phyloP scores from a whole-genome alignment of 2,797 vertebrate genomes.

The Alfaro cultratus region DNA sequence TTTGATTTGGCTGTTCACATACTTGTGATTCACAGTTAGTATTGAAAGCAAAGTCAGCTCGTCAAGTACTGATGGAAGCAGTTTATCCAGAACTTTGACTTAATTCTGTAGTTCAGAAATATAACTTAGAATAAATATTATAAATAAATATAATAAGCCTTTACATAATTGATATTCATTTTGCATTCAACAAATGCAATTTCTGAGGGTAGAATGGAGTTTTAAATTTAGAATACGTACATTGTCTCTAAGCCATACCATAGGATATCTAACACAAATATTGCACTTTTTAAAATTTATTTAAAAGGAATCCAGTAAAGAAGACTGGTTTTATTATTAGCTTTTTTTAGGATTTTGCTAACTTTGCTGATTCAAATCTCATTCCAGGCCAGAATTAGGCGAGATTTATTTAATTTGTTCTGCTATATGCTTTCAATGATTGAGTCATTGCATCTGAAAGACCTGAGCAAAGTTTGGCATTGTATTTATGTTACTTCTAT shows the following conservation, averaged over 20 bases:
- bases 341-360: neutral
- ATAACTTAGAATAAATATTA: neutral
- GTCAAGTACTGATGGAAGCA: constrained; percentile 21
- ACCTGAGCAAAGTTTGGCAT: constrained; percentile 26
- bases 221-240: constrained; percentile 30
- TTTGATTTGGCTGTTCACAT: constrained; percentile 18
- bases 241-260: constrained; percentile 38
- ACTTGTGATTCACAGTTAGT: constrained; percentile 32
- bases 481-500: constrained; percentile 66
- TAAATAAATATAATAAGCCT: constrained; percentile 16
- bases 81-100: constrained; percentile 30
- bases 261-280: constrained; percentile 18
- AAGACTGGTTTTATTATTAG: constrained; percentile 15
- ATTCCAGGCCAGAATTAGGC: constrained; percentile 9
- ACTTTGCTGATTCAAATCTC: constrained; percentile 14
- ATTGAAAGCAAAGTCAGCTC: constrained; percentile 8
- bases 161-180: constrained; percentile 21
- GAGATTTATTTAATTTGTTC: constrained; percentile 1
- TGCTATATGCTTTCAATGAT: constrained; percentile 24
- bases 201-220: constrained; percentile 3
- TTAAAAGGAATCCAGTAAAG: constrained; percentile 18
- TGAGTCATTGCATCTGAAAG: constrained; percentile 36
- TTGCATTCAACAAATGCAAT: constrained; percentile 13
- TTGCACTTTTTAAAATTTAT: constrained; percentile 31
- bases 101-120: neutral